A percentile compares a stretch with the other conserved stretches of the same genome.
Conservation (phyloP, 2,113 vertebrate genomes). For the Agelaius tricolor region DNA sequence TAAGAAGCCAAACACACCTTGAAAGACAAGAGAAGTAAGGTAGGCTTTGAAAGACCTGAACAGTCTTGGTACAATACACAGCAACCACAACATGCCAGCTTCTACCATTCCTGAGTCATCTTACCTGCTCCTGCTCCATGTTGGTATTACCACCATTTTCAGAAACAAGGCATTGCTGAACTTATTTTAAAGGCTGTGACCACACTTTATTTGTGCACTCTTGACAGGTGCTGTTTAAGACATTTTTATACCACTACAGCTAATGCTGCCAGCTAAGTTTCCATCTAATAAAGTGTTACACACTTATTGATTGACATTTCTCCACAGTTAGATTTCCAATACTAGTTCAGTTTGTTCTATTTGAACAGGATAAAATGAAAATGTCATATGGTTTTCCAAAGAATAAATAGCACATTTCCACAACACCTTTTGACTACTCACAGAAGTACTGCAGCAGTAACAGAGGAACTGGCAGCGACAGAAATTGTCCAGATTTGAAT, state of each 20-base stretch:
- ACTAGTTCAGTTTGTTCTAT: constrained; percentile 11
- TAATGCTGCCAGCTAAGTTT: constrained; percentile 17
- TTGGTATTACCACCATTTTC: not conserved
- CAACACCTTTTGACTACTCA: not conserved
- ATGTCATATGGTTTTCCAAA: not conserved
- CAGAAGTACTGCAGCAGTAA: not conserved
- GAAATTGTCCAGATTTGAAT: not conserved
- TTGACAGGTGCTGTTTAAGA: constrained; percentile 27
- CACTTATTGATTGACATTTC: constrained; percentile 53
- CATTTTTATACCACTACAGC: not conserved
- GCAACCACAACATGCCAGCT: not conserved
- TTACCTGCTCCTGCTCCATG: not conserved
- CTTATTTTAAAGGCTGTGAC: not conserved
- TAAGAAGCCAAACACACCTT: not conserved
- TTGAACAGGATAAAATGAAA: constrained; percentile 42
- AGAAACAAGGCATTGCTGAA: not conserved
- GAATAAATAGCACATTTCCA: constrained; percentile 25
- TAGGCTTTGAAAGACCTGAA: not conserved
- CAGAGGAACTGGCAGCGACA: not conserved
- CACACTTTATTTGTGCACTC: not conserved
- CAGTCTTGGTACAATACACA: not conserved
- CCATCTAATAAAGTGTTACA: constrained; percentile 28
- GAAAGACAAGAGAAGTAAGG: not conserved
- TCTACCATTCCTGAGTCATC: not conserved
- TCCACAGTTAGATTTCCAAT: not conserved